These are phyloP conservation scores for Chalcosyrphus nemorum DNA, from an alignment of 2,888 invertebrate species.

Conservation along the genomic window DNA sequence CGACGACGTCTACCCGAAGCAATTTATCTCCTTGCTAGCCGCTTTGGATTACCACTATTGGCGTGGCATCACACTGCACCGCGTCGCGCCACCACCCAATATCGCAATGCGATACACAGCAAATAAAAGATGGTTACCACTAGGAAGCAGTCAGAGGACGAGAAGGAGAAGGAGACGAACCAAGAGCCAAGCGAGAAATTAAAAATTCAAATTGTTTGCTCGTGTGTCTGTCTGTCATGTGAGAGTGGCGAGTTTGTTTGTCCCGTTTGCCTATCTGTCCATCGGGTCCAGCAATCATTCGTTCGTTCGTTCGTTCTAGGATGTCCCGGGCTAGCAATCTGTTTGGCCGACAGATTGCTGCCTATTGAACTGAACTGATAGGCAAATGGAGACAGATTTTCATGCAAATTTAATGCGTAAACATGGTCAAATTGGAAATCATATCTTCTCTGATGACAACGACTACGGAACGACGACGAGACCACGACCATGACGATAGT, in stretches of 20 bases:
- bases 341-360: conserved; percentile 72
- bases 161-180: neutral
- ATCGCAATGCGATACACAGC: conserved; percentile 44
- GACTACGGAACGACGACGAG: neutral
- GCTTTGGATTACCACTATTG: conserved; percentile 54
- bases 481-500: neutral
- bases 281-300: neutral
- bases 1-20: conserved; percentile 18
- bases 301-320: neutral
- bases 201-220: conserved; percentile 73
- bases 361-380: conserved; percentile 72
- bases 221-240: conserved; percentile 67
- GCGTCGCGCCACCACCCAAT: conserved; percentile 6
- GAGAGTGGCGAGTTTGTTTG: conserved; percentile 54
- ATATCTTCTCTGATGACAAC: conserved; percentile 75
- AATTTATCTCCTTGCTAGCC: conserved; percentile 56
- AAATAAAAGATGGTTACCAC: conserved; percentile 12
- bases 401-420: conserved; percentile 82
- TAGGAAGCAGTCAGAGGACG: neutral
- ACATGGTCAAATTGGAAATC: conserved; percentile 82
- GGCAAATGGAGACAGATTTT: conserved; percentile 82
- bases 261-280: conserved; percentile 38
- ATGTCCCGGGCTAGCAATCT: conserved; percentile 43
- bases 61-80: conserved; percentile 6
- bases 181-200: conserved; percentile 54